A percentile compares a stretch with the other conserved stretches of the same genome.
Evolutionary conservation across 2,797 vertebrate species (phyloP).

Genomic region (Trematomus bernacchii): DNA sequence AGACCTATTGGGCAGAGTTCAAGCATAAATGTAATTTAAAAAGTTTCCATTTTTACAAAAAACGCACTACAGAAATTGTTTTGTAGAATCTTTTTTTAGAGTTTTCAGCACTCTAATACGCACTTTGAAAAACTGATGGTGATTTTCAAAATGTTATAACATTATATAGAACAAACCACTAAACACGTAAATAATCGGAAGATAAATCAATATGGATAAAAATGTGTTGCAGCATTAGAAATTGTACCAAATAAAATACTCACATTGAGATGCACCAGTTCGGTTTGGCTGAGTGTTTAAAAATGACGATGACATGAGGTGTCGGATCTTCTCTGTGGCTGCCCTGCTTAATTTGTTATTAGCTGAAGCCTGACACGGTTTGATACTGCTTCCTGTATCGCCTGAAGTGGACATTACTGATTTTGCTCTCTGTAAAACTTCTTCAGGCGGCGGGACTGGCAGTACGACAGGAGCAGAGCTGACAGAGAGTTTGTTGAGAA

Average conservation of each 20-base stretch:
- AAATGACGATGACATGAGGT: constrained; percentile 87
- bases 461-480: constrained; percentile 90
- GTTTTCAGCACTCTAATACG: no score
- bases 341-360: constrained; percentile 37
- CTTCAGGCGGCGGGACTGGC: constrained; percentile 93
- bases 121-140: no score
- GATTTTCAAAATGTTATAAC: no score
- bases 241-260: constrained; percentile 35
- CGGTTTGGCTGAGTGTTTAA: constrained; percentile 88
- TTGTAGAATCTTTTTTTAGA: no score
- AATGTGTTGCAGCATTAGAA: no score
- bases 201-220: no score
- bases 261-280: constrained; percentile 81
- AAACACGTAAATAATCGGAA: no score
- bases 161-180: no score
- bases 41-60: constrained; percentile 2
- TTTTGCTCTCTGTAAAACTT: constrained; percentile 86
- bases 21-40: background rate
- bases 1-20: background rate
- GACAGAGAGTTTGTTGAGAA: constrained; percentile 92
- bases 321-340: constrained; percentile 73
- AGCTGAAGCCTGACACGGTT: constrained; percentile 61
- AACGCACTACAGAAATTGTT: background rate
- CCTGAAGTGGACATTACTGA: constrained; percentile 76
- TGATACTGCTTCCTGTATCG: constrained; percentile 60